Conservation (phyloP, 2,888 invertebrate genomes). For the Bombyx huttoni region DNA sequence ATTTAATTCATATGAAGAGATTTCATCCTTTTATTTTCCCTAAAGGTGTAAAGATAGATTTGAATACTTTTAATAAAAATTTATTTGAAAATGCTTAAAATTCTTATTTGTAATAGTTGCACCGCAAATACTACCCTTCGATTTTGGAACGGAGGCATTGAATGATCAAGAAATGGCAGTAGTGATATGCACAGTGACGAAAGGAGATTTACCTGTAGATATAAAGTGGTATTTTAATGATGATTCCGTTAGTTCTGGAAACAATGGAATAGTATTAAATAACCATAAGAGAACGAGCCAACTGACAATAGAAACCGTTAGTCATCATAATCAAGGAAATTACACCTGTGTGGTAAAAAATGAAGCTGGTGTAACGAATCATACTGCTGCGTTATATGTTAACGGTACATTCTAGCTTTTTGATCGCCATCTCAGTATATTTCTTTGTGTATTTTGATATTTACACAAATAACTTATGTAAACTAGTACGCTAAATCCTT, state of each 20-base stretch:
- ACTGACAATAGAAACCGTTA: conserved; percentile 74
- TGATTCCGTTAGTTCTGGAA: conserved; percentile 46
- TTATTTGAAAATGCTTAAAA: conserved; percentile 2
- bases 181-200: conserved; percentile 78
- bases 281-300: conserved; percentile 74
- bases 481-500: conserved; percentile 17
- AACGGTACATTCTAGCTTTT: conserved; percentile 30
- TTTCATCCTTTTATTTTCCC: no score
- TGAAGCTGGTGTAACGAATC: conserved; percentile 67
- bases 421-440: neutral
- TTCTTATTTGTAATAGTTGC: conserved; percentile 59
- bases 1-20: no score
- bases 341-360: conserved; percentile 76
- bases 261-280: conserved; percentile 66
- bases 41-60: no score
- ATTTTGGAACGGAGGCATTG: conserved; percentile 78
- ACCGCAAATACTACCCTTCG: conserved; percentile 80
- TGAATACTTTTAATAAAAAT: neutral
- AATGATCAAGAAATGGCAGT: conserved; percentile 79
- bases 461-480: conserved; percentile 7
- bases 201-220: conserved; percentile 83
- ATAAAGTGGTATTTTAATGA: conserved; percentile 79
- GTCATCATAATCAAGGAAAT: conserved; percentile 73
- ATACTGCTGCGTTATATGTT: conserved; percentile 70
- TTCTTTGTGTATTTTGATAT: neutral